Evolutionary conservation across 2,113 vertebrate species (phyloP).

Genomic region (Gymnobelideus leadbeateri): DNA sequence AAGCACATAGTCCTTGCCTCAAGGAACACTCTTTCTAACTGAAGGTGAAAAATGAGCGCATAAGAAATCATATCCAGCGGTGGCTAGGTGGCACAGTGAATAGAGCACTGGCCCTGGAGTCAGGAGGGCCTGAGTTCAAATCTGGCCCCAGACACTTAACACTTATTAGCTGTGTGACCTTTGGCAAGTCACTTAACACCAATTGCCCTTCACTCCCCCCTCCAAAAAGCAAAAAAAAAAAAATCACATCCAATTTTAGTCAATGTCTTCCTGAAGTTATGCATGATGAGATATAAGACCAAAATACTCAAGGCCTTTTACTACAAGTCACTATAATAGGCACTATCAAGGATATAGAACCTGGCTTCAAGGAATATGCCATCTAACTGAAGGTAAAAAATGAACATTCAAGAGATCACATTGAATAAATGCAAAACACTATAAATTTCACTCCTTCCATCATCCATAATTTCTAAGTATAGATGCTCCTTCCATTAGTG

Average conservation of each 20-base stretch:
- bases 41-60: background rate
- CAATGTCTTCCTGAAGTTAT: too few relatives aligned
- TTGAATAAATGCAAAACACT: background rate
- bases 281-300: too few relatives aligned
- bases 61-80: background rate
- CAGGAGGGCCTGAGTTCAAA: too few relatives aligned
- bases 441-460: background rate
- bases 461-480: background rate
- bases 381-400: background rate
- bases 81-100: too few relatives aligned
- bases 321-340: background rate
- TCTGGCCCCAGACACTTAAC: too few relatives aligned
- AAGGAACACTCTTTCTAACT: background rate
- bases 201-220: too few relatives aligned
- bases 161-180: too few relatives aligned
- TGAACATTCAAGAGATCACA: background rate
- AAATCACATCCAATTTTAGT: too few relatives aligned
- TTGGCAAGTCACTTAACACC: too few relatives aligned
- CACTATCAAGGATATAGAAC: background rate
- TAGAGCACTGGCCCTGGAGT: too few relatives aligned
- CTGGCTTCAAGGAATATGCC: background rate
- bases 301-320: too few relatives aligned
- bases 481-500: background rate
- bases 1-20: background rate
- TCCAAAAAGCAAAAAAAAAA: too few relatives aligned